Percentiles rank a stretch among this genome's conserved stretches.
Conservation (phyloP, 2,888 invertebrate genomes). For the Andrena chrysosceles region DNA sequence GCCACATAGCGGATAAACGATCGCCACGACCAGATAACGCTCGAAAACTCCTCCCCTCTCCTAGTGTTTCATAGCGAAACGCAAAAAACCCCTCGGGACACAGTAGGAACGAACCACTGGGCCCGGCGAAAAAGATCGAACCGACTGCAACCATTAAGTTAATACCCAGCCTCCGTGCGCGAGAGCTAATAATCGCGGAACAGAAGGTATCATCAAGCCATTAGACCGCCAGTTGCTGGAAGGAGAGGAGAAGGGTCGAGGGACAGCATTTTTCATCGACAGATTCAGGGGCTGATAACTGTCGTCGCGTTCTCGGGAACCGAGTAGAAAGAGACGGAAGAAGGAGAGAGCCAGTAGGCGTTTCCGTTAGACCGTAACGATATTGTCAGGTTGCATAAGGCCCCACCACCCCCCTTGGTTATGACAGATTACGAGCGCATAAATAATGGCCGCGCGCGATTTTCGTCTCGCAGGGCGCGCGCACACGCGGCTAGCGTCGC, state of each 20-base stretch:
- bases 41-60: slow-evolving; percentile 20
- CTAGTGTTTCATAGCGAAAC: too few species aligned
- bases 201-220: slow-evolving; percentile 45
- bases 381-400: slow-evolving; percentile 76
- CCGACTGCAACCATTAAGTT: background rate
- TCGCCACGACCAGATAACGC: slow-evolving; percentile 31
- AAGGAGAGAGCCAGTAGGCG: slow-evolving; percentile 58
- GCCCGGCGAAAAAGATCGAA: slow-evolving; percentile 8
- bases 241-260: background rate
- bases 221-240: background rate
- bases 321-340: slow-evolving; percentile 7
- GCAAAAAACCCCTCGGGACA: slow-evolving; percentile 3
- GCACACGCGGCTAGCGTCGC: slow-evolving; percentile 7
- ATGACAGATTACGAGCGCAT: slow-evolving; percentile 76
- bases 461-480: slow-evolving; percentile 57
- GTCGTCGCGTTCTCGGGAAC: slow-evolving; percentile 52
- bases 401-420: slow-evolving; percentile 60
- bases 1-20: slow-evolving; percentile 39
- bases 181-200: slow-evolving; percentile 26
- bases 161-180: background rate
- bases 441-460: slow-evolving; percentile 72
- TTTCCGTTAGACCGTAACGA: slow-evolving; percentile 76
- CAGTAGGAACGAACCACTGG: background rate
- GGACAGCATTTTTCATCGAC: slow-evolving; percentile 39
- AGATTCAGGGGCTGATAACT: slow-evolving; percentile 65